Base-by-base conservation (phyloP, 2,797 vertebrate genomes). In the Enteromius mattozi region DNA sequence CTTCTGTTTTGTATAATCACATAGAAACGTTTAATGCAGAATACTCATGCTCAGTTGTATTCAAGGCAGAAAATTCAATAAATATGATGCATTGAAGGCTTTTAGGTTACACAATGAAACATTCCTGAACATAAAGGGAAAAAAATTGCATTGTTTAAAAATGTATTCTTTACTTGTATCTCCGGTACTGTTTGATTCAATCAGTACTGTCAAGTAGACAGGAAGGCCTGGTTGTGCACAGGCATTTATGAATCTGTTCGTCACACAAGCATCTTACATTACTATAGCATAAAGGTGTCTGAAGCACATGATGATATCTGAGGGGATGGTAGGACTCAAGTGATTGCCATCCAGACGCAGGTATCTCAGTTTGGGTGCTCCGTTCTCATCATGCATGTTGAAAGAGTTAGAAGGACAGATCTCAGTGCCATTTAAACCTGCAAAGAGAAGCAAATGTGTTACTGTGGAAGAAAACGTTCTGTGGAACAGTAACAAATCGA, bases 281-380 rank as follows among this genome's bases (percentile, higher is more conserved):
- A 98, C 92, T 81, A 99, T 95, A 0, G 97, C 96, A 81, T 96
- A 96, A 79, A 99, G 96, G 87, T 97, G 95, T 86, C 97, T 96
- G 94, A 99, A 99, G 84, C 98, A 99, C 96, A 98, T 96, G 94
- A 99, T 97, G 90, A 99, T 94, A 85, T 99, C 97, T 92, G 97
- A 47, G 0, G 98, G 98, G 82, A 99, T 95, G 30, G 97, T 97
- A 0, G 97, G 97, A 80, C 93, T 96, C 91, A 99, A 93, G 47
- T 96, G 95, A 88, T 99, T 99, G 74, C 98, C 98, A 0, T 99
- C 98, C 92, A 99, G 92, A 81, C 98, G 94, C 91, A 99, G 95
- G 92, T 98, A 99, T 86, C 98, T 97, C 78, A 99, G 95, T 86
- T 90, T 96, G 0, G 98, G 97, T 2, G 93, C 87, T 0, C 89